Evolutionary conservation across 2,888 invertebrate species (phyloP), one percentile per base, ranked within the genome.

Genomic region (Drosophila falleni): DNA sequence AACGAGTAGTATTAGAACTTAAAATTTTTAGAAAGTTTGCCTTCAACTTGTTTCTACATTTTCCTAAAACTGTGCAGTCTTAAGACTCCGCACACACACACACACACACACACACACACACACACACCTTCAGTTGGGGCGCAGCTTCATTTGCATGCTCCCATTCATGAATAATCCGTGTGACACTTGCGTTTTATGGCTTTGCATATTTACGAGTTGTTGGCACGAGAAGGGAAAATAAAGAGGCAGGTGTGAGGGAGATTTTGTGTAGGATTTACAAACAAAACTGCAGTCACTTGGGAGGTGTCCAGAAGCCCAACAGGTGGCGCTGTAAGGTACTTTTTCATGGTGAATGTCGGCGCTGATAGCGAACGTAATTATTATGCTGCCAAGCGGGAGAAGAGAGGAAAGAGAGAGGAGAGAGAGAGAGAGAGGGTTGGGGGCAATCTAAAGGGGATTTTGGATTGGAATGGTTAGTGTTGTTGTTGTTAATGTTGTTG

Each of bases 101-200:
- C 19, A 19, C 23, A 23, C n/a, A n/a, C n/a, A n/a, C n/a, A n/a
- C 31, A 29, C 26, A 50, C 15, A 49, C 59, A 50, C 33, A 56
- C 19, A 33, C 26, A 58, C 19, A 23, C 51, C 23, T 33, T 10
- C n/a, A 15, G 4, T 19, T 31, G 15, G 26, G 33, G 37, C 10
- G 62, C 44, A 47, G 55, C 66, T 84, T 66, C 71, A 87, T 83
- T 79, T 87, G 77, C 86, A 83, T 87, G 71, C 82, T 69, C 60
- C 60, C 65, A 66, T 65, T 75, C 84, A 87, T 87, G 87, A 83
- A 88, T 83, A 86, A 84, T 78, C 85, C 74, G 60, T 68, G 88
- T 71, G 80, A 82, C 86, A 89, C 80, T 87, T 87, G 86, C 86
- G 72, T 87, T 87, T 89, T 85, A 87, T 89, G 86, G 86, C 85